These are phyloP conservation scores for Pelochelys cantorii DNA, from an alignment of 2,797 vertebrate genomes.

Conservation along the genomic window DNA sequence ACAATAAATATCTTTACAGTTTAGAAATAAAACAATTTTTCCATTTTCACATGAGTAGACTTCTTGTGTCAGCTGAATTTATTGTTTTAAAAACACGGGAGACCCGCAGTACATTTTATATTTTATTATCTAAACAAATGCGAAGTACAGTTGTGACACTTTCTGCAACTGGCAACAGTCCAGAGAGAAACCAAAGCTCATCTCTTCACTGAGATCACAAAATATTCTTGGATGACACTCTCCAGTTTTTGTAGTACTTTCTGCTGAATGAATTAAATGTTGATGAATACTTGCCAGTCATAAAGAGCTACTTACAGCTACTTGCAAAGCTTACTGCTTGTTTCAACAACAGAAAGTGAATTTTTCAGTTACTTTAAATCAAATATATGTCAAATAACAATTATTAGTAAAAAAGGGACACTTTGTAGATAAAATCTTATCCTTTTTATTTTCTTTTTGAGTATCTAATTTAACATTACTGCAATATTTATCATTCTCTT, in stretches of 20 bases:
- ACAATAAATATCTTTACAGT: conserved; percentile 3
- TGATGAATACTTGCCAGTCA: neutral
- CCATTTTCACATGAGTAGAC: neutral
- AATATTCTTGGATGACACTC: neutral
- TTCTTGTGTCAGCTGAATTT: conserved; percentile 49
- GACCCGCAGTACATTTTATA: neutral
- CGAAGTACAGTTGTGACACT: conserved; percentile 14
- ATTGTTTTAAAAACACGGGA: conserved; percentile 6
- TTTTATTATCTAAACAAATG: conserved; percentile 58
- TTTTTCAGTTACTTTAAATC: neutral
- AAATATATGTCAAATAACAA: neutral
- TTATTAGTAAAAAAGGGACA: neutral
- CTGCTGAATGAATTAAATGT: neutral
- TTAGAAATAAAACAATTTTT: conserved; percentile 9
- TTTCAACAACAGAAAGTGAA: neutral
- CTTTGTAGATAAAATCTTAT: neutral
- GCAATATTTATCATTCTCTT: neutral
- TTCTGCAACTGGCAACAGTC: conserved; percentile 13
- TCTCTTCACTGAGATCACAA: neutral
- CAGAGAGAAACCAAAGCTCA: neutral
- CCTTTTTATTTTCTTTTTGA: neutral
- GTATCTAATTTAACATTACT: neutral
- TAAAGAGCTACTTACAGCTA: neutral
- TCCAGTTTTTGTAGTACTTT: neutral
- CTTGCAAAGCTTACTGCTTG: neutral